Conservation (phyloP, 2,797 vertebrate species). For the Aeoliscus strigatus region DNA sequence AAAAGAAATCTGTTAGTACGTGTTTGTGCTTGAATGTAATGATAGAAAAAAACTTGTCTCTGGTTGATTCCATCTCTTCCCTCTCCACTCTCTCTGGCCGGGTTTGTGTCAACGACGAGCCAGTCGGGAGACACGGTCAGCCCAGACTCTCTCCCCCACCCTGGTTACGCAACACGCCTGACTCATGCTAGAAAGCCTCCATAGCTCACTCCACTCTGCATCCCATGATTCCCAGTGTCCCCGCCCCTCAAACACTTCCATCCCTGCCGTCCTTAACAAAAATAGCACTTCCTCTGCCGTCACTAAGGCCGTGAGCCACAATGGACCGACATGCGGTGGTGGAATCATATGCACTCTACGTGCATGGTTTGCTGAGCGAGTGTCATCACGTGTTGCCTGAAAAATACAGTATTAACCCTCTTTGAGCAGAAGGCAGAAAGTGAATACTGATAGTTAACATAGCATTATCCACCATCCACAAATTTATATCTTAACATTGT, state of each 20-base stretch:
- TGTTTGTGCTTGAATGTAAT: not conserved
- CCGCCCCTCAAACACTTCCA: constrained; percentile 1
- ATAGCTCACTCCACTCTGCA: constrained; percentile 31
- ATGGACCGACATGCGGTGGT: constrained; percentile 11
- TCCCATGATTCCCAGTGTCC: constrained; percentile 55
- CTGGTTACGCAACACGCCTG: constrained; percentile 66
- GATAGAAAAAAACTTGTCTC: too few species aligned
- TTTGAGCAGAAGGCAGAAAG: constrained; percentile 1
- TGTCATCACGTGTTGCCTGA: constrained; percentile 20
- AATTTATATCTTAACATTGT: not conserved
- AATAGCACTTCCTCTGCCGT: constrained; percentile 5
- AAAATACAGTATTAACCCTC: constrained; percentile 26
- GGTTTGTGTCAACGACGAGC: constrained; percentile 14
- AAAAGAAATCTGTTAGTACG: not conserved
- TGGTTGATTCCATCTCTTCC: not conserved
- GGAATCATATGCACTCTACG: constrained; percentile 1
- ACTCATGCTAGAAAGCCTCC: constrained; percentile 63
- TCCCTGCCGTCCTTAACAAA: constrained; percentile 6
- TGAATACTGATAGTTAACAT: not conserved
- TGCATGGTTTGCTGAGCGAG: not conserved
- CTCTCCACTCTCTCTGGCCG: constrained; percentile 3
- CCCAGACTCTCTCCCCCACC: constrained; percentile 26
- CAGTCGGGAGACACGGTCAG: constrained; percentile 30
- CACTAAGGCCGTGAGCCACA: constrained; percentile 1
- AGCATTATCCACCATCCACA: not conserved